phyloP scores from a whole-genome alignment of 1,140 invertebrate species.

The Pteromalus puparum region DNA sequence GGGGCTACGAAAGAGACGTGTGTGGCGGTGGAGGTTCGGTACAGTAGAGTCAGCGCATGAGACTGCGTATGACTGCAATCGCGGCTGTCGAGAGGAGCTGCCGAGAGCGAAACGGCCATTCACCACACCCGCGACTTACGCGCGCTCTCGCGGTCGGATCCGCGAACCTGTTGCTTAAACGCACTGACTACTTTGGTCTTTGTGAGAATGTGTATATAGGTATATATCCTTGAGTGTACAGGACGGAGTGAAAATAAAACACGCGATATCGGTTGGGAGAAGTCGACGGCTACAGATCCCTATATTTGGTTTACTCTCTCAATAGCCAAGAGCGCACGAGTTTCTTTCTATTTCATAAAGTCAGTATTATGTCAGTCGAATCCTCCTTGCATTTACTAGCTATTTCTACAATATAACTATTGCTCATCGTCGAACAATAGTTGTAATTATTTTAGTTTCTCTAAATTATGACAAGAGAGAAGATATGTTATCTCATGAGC shows the following conservation, averaged over 20 bases:
- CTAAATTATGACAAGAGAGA: no score
- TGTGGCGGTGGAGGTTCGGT: not conserved
- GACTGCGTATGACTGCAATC: conserved; percentile 23
- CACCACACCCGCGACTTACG: conserved; percentile 52
- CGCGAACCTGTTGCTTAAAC: not conserved
- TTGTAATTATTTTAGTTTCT: no score
- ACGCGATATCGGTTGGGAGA: not conserved
- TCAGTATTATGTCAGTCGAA: no score
- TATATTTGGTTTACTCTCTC: conserved; percentile 27
- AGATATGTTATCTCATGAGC: no score
- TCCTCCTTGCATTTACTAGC: no score
- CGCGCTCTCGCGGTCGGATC: conserved; percentile 42
- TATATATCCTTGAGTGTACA: not conserved
- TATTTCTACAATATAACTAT: no score
- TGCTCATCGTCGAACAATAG: no score
- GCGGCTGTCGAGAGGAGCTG: not conserved
- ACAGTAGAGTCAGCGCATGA: not conserved
- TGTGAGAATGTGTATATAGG: no score
- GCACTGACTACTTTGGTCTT: no score
- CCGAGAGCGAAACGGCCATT: conserved; percentile 27
- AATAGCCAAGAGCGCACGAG: not conserved
- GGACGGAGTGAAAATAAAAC: conserved; percentile 1
- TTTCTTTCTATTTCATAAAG: not conserved
- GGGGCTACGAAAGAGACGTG: not conserved
- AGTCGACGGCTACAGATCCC: not conserved